Evolutionary conservation across 2,888 invertebrate species (phyloP).

Genomic region (Anagyrus pseudococci): DNA sequence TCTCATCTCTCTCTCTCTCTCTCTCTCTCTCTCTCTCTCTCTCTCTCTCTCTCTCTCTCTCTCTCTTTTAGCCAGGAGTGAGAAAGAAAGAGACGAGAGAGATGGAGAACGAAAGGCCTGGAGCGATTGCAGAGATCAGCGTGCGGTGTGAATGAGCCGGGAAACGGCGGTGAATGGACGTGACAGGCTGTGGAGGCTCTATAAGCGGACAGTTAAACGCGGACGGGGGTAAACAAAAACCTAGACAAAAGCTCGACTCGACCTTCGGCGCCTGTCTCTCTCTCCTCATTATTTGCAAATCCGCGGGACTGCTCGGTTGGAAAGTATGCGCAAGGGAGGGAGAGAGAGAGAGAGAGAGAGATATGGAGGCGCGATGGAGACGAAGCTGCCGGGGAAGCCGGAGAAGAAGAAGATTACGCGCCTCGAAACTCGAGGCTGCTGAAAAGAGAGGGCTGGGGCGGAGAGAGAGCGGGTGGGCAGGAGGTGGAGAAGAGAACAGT

Average conservation of each 20-base stretch:
- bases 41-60: neutral
- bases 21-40: neutral
- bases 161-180: neutral
- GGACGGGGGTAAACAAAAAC: neutral
- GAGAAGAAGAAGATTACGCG: conserved; percentile 39
- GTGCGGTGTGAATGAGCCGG: too few species aligned
- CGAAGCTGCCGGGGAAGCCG: conserved; percentile 25
- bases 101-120: too few species aligned
- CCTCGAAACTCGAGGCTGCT: conserved; percentile 34
- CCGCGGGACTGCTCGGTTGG: too few species aligned
- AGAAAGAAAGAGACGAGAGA: too few species aligned
- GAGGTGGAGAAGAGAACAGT: conserved; percentile 26
- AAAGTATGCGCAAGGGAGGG: conserved; percentile 5
- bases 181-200: neutral
- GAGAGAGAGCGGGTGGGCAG: conserved; percentile 7
- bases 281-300: conserved; percentile 34
- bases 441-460: conserved; percentile 14
- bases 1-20: neutral
- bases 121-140: too few species aligned
- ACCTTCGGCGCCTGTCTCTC: conserved; percentile 12
- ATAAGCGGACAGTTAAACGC: too few species aligned
- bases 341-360: conserved; percentile 23
- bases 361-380: conserved; percentile 14
- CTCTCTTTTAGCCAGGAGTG: neutral
- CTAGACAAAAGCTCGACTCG: conserved; percentile 30